Evolutionary conservation across 2,888 invertebrate genomes (phyloP).

Genomic region (Erebia aethiops): DNA sequence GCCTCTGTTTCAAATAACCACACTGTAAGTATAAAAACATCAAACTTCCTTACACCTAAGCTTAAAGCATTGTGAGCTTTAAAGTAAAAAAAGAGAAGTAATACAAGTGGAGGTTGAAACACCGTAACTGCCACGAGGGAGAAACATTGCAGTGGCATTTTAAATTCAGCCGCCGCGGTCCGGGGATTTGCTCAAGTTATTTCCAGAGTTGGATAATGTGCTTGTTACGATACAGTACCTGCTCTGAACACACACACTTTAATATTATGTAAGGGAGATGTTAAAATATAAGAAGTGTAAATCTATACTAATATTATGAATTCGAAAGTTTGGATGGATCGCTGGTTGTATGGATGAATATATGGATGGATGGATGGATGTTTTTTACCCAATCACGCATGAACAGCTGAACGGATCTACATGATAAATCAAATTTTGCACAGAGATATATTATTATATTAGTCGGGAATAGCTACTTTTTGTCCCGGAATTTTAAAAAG

Average conservation of each 20-base stretch:
- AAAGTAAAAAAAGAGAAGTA: constrained; percentile 11
- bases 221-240: not conserved
- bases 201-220: constrained; percentile 14
- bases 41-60: not conserved
- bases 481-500: too few species aligned
- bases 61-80: constrained; percentile 1
- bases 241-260: not conserved
- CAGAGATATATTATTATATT: too few species aligned
- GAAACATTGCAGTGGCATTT: constrained; percentile 16
- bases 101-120: constrained; percentile 18
- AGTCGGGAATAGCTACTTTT: too few species aligned
- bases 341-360: too few species aligned
- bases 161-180: constrained; percentile 20
- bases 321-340: too few species aligned
- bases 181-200: constrained; percentile 24
- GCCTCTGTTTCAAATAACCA: too few species aligned
- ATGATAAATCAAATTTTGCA: too few species aligned
- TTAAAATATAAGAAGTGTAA: not conserved
- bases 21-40: too few species aligned
- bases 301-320: too few species aligned
- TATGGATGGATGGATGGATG: too few species aligned
- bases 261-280: not conserved
- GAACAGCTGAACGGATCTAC: too few species aligned
- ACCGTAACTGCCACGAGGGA: constrained; percentile 14
- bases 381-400: too few species aligned